Percentiles rank a stretch among this genome's conserved stretches.
Conservation (phyloP, 1,140 invertebrate genomes). For the Nasonia longicornis region DNA sequence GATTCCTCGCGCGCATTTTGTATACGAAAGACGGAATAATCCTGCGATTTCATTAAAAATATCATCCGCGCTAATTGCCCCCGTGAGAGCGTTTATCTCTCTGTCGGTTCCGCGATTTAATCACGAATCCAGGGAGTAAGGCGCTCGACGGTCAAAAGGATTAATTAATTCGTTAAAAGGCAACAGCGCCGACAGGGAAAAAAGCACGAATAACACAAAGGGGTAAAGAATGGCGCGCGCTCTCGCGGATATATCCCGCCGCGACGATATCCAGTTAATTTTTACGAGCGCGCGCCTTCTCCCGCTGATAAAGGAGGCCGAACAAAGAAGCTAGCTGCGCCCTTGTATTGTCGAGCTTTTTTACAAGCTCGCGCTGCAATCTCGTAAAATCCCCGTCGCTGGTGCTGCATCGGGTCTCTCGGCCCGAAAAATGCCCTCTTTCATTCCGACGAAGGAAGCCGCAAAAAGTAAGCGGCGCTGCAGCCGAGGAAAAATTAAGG, state of each 20-base stretch:
- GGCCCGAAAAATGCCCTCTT: slow-evolving; percentile 11
- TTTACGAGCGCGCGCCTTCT: slow-evolving; percentile 39
- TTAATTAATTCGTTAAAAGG: slow-evolving; percentile 44
- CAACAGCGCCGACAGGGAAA: neutral
- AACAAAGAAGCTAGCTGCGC: slow-evolving; percentile 10
- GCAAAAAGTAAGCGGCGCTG: neutral
- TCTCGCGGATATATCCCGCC: neutral
- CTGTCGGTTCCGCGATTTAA: neutral
- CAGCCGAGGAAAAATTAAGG: neutral
- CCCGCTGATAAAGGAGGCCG: slow-evolving; percentile 16
- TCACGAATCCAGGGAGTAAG: neutral
- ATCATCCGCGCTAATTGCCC: too few relatives aligned
- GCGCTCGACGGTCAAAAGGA: slow-evolving; percentile 11
- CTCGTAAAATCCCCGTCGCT: slow-evolving; percentile 20
- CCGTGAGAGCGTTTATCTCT: too few relatives aligned
- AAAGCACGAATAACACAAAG: neutral
- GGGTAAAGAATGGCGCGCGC: too few relatives aligned
- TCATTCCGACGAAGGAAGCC: neutral
- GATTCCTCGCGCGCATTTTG: too few relatives aligned
- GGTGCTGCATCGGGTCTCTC: neutral
- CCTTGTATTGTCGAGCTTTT: slow-evolving; percentile 25
- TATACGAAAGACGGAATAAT: too few relatives aligned
- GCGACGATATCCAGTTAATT: slow-evolving; percentile 39
- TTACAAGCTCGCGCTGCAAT: slow-evolving; percentile 15
- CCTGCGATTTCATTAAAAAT: too few relatives aligned